phyloP scores from a whole-genome alignment of 2,797 vertebrate species.

The Astyanax mexicanus region DNA sequence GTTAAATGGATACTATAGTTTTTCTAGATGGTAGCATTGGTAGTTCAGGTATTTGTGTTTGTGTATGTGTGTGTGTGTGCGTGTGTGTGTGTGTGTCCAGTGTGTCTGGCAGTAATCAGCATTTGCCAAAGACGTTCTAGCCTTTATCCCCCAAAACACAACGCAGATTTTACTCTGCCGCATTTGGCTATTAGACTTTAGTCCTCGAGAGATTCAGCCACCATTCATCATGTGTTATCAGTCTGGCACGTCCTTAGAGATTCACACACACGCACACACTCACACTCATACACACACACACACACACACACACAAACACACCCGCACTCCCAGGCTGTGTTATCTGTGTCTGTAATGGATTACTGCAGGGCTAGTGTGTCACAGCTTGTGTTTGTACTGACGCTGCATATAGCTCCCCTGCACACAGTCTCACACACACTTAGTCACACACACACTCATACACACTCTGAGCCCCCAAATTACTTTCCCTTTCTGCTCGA shows the following conservation, averaged over 20 bases:
- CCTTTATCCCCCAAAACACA: neutral
- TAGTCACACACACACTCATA: neutral
- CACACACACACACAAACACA: constrained; percentile 15
- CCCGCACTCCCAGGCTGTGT: neutral
- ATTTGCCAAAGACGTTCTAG: neutral
- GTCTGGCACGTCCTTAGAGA: constrained; percentile 30
- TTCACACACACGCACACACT: neutral
- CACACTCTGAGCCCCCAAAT: constrained; percentile 2
- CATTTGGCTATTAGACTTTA: neutral
- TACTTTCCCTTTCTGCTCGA: neutral
- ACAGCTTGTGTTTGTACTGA: constrained; percentile 11
- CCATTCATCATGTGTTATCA: constrained; percentile 43
- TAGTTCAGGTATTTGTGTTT: too few relatives aligned
- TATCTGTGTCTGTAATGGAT: constrained; percentile 49
- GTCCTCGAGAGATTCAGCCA: constrained; percentile 2
- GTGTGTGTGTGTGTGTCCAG: too few relatives aligned
- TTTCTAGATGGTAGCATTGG: too few relatives aligned
- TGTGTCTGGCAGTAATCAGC: too few relatives aligned
- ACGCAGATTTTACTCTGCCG: neutral
- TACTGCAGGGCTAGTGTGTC: constrained; percentile 37
- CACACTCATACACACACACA: constrained; percentile 10
- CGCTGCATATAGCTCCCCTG: neutral
- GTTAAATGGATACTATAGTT: too few relatives aligned
- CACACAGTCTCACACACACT: neutral
- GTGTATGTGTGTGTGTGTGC: too few relatives aligned